Evolutionary conservation across 2,888 invertebrate genomes (phyloP), one percentile per base, ranked within the genome.

Genomic region (Liodrosophila aerea): DNA sequence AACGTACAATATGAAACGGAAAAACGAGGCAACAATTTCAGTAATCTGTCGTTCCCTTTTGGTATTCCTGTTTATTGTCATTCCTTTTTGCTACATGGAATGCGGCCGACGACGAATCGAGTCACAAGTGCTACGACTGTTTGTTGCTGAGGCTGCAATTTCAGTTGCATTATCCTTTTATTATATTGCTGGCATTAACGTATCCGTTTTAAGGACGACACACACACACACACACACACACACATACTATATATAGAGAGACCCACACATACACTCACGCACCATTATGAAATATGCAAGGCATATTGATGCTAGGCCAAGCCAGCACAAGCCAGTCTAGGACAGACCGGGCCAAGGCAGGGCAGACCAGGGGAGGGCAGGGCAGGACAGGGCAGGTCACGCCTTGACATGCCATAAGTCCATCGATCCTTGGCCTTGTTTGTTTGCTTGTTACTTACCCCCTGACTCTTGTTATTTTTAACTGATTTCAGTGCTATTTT

Each of bases 111-210:
- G 40, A 56, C 40, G 11, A 40, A 31, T 33, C 29, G 33, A 18
- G 16, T n/a, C 16, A 1, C 5, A 4, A 8, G 12, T 9, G 13
- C 27, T 18, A 11, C 12, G 16, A 4, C 43, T 15, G 13, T 15
- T 33, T 18, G 11, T 16, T 22, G 49, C 56, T 56, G 39, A 41
- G 33, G 46, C 11, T 56, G 61, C 73, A 53, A 52, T 70, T 54
- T 44, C 69, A 49, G 54, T 49, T 73, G 70, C 64, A 69, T 70
- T 70, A 73, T 69, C 70, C 74, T 64, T 50, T 70, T 70, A 70
- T 70, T 70, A 73, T 70, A 70, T 70, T 73, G 70, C 74, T 70
- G 33, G 64, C 64, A 70, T 73, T 70, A 70, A 70, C 56, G 54
- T 73, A 56, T 64, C 64, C 70, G 52, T 73, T 69, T 57, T 69